Conservation (phyloP, 2,888 invertebrate genomes). For the Oxyscelio sp. region DNA sequence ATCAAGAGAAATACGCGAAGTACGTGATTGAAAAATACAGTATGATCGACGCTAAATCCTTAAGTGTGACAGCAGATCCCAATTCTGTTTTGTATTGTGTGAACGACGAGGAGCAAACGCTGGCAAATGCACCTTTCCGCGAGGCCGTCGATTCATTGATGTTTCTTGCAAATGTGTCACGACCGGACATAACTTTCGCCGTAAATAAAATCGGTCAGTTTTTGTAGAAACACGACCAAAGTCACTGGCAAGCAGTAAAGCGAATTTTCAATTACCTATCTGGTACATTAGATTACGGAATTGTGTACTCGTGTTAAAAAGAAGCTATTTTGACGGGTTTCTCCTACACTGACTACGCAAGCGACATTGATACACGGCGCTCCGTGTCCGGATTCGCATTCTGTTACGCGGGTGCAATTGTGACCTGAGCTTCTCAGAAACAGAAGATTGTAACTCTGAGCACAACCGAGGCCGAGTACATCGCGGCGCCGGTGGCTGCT, state of each 20-base stretch:
- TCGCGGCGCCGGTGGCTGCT: too few relatives aligned
- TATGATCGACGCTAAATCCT: background rate
- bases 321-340: background rate
- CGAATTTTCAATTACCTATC: conserved; percentile 9
- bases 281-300: background rate
- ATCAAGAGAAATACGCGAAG: conserved; percentile 40
- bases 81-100: conserved; percentile 20
- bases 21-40: background rate
- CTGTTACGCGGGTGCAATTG: background rate
- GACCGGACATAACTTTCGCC: conserved; percentile 58
- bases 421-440: conserved; percentile 11
- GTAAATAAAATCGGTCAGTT: conserved; percentile 40
- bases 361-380: background rate
- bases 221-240: too few relatives aligned
- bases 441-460: too few relatives aligned
- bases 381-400: background rate
- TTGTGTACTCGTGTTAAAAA: background rate
- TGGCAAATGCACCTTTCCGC: conserved; percentile 21
- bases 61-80: conserved; percentile 32
- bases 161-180: conserved; percentile 35
- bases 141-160: conserved; percentile 52
- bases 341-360: conserved; percentile 1
- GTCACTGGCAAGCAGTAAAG: too few relatives aligned
- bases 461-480: too few relatives aligned
- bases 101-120: background rate